These are phyloP conservation scores for Rhyacophila brunnea DNA, from an alignment of 1,140 invertebrate genomes.

Conservation along the genomic window DNA sequence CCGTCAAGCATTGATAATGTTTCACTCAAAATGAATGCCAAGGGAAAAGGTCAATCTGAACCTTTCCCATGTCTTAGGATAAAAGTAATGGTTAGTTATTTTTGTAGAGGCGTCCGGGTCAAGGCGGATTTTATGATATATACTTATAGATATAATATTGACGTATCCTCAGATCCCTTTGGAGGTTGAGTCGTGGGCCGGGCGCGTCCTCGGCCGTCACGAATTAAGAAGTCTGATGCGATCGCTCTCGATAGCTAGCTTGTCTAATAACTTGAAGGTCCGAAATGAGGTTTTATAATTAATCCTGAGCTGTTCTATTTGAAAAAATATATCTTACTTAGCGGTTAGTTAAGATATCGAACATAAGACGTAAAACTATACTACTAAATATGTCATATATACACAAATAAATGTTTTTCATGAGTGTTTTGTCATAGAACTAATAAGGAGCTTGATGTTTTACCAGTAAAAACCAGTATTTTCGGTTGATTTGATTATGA, in stretches of 20 bases:
- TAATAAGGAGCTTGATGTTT: conserved; percentile 32
- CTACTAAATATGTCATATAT: conserved; percentile 33
- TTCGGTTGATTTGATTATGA: no score
- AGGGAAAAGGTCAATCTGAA: no score
- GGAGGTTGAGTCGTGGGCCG: conserved; percentile 1
- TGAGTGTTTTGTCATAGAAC: conserved; percentile 33
- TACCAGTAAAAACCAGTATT: neutral
- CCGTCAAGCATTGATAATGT: no score
- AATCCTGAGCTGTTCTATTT: conserved; percentile 30
- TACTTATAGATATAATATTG: conserved; percentile 25
- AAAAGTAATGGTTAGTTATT: no score
- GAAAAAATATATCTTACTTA: conserved; percentile 30
- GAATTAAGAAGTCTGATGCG: conserved; percentile 28
- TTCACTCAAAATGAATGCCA: no score
- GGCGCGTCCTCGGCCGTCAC: neutral
- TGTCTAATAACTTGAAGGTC: conserved; percentile 21
- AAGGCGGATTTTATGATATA: conserved; percentile 5
- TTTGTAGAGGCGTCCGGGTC: no score
- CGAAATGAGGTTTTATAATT: conserved; percentile 26
- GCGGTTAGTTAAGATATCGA: conserved; percentile 32
- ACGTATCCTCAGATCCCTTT: conserved; percentile 19
- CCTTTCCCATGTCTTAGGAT: no score
- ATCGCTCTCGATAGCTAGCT: conserved; percentile 28
- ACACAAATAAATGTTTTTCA: conserved; percentile 35
- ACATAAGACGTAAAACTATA: conserved; percentile 29